These are phyloP conservation scores for Druon quercuslanigerum DNA, from an alignment of 1,140 invertebrate genomes.

Conservation along the genomic window DNA sequence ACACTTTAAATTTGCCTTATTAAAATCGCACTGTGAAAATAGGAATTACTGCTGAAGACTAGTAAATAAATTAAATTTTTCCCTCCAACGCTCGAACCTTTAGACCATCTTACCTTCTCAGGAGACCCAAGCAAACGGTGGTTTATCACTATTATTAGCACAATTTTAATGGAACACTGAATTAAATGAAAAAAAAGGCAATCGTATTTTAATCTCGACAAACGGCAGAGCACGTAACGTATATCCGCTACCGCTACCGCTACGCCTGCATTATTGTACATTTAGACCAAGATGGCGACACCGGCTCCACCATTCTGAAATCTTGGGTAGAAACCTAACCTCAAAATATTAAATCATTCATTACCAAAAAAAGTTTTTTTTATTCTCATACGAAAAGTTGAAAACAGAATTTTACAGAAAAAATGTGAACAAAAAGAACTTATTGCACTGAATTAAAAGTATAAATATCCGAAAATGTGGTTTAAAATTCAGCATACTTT, in stretches of 20 bases:
- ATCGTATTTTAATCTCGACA: neutral
- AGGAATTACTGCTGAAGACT: neutral
- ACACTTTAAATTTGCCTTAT: neutral
- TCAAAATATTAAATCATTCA: neutral
- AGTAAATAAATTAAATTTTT: neutral
- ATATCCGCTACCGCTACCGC: neutral
- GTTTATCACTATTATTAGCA: neutral
- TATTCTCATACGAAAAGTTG: too few species aligned
- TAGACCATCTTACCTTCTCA: neutral
- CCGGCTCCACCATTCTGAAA: slow-evolving; percentile 1
- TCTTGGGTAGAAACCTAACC: neutral
- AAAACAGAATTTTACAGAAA: too few species aligned
- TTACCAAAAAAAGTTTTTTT: too few species aligned
- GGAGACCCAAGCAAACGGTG: neutral
- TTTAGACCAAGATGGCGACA: slow-evolving; percentile 29
- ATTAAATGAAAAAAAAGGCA: neutral
- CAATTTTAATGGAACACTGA: neutral
- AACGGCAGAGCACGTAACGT: neutral
- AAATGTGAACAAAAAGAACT: too few species aligned
- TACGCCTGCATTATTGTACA: slow-evolving; percentile 24
- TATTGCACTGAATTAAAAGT: too few species aligned
- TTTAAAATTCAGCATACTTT: too few species aligned
- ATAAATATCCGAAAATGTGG: too few species aligned
- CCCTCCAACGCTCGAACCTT: neutral
- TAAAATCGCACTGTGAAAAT: neutral